phyloP scores from a whole-genome alignment of 2,888 invertebrate genomes.

The Pollenia amentaria region DNA sequence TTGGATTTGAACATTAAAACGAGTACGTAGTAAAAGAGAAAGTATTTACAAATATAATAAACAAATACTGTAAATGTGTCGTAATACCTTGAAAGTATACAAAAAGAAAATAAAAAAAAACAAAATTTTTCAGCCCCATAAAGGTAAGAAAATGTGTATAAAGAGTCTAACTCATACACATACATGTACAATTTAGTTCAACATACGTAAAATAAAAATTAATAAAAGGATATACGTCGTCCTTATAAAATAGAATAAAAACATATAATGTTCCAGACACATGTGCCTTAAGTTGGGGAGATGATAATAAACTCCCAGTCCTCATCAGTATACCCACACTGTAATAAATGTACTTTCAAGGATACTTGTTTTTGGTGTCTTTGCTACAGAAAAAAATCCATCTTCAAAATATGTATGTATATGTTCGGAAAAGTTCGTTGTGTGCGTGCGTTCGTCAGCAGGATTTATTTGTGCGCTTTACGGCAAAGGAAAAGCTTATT shows the following conservation, averaged over 20 bases:
- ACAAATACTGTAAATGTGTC: neutral
- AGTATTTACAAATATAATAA: neutral
- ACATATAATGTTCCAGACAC: conserved; percentile 1
- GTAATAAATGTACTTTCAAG: too few relatives aligned
- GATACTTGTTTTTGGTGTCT: too few relatives aligned
- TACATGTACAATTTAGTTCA: neutral
- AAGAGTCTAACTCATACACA: neutral
- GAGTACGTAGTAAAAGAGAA: neutral
- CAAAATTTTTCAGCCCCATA: neutral
- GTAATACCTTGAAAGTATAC: conserved; percentile 22
- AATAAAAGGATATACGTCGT: neutral
- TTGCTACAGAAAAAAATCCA: neutral
- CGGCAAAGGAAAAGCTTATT: conserved; percentile 60
- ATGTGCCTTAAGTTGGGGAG: neutral
- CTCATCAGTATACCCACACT: too few relatives aligned
- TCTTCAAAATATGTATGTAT: neutral
- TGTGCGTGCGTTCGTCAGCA: neutral
- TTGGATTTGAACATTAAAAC: neutral
- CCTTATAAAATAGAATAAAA: neutral
- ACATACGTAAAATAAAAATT: neutral
- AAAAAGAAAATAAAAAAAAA: neutral
- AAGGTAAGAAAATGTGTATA: conserved; percentile 1
- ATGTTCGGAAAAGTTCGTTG: neutral
- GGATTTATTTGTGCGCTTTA: conserved; percentile 36
- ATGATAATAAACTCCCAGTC: too few relatives aligned